Percentiles rank a stretch among this genome's conserved stretches.
These are phyloP conservation scores for Zaprionus taronus DNA, from an alignment of 1,140 invertebrate species.

Conservation along the genomic window DNA sequence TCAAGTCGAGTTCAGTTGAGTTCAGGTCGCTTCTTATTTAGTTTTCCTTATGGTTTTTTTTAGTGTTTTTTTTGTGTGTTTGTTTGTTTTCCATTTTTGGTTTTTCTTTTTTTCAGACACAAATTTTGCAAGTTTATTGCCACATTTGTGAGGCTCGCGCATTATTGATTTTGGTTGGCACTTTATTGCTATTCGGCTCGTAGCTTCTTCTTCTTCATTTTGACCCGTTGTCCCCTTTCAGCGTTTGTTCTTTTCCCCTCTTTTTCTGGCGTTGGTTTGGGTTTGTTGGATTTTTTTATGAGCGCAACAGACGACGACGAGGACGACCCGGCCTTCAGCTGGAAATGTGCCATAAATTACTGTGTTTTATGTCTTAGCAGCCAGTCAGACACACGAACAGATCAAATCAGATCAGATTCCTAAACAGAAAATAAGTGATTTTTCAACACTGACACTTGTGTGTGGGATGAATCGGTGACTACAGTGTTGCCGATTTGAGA, in stretches of 20 bases:
- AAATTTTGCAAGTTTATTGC: constrained; percentile 61
- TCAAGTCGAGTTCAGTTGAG: constrained; percentile 33
- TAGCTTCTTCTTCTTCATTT: constrained; percentile 37
- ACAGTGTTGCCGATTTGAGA: not conserved
- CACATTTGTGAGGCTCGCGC: constrained; percentile 52
- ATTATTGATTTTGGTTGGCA: constrained; percentile 60
- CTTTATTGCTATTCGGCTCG: constrained; percentile 58
- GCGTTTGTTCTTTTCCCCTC: constrained; percentile 35
- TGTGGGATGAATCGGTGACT: not conserved
- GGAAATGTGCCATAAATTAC: constrained; percentile 79
- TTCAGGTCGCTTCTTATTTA: constrained; percentile 43
- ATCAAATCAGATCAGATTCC: constrained; percentile 66
- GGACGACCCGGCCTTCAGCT: constrained; percentile 44
- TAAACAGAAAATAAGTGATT: constrained; percentile 58
- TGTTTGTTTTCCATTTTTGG: constrained; percentile 2
- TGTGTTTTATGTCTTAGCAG: constrained; percentile 74
- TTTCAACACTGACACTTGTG: constrained; percentile 38
- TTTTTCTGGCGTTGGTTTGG: constrained; percentile 18
- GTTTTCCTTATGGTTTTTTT: constrained; percentile 29
- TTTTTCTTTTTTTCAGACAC: constrained; percentile 44
- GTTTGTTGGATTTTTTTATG: constrained; percentile 58
- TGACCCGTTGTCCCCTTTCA: constrained; percentile 34
- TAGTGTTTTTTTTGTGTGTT: not conserved
- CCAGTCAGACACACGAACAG: constrained; percentile 31
- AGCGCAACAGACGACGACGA: constrained; percentile 61